Percentiles rank a stretch among this genome's conserved stretches.
Conservation (phyloP, 2,797 vertebrate genomes). For the Mus spretus region DNA sequence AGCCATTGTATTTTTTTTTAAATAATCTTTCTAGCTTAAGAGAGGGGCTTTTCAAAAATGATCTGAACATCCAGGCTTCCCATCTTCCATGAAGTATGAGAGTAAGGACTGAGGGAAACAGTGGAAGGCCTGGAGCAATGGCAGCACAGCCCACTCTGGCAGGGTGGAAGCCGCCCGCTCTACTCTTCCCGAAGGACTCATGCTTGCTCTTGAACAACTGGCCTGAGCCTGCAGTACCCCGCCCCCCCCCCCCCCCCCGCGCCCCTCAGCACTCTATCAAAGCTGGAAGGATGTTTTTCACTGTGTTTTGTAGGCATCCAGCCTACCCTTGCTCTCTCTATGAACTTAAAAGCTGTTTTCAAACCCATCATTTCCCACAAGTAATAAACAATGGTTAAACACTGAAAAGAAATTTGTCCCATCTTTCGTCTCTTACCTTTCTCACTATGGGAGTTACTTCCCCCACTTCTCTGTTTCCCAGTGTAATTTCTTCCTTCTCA, state of each 20-base stretch:
- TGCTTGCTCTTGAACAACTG: neutral
- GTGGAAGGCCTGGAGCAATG: rapidly evolving
- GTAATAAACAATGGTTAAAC: neutral
- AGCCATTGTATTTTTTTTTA: neutral
- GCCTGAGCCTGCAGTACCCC: rapidly evolving
- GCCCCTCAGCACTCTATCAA: neutral
- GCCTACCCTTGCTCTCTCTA: neutral
- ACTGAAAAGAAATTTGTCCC: neutral
- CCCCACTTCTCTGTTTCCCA: neutral
- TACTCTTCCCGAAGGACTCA: neutral
- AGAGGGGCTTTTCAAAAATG: neutral
- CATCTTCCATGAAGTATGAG: neutral
- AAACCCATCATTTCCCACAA: too few relatives aligned
- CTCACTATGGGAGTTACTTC: neutral
- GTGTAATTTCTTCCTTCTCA: neutral
- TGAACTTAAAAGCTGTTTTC: neutral
- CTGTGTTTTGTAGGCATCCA: neutral
- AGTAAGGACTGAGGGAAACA: neutral
- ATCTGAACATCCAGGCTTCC: neutral
- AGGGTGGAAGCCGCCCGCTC: rapidly evolving
- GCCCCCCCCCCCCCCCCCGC: rapidly evolving
- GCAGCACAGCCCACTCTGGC: rapidly evolving
- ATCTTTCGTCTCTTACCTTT: neutral
- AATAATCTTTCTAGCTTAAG: neutral
- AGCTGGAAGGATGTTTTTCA: neutral